Conservation (phyloP, 2,888 invertebrate genomes). For the Frankliniella fusca region DNA sequence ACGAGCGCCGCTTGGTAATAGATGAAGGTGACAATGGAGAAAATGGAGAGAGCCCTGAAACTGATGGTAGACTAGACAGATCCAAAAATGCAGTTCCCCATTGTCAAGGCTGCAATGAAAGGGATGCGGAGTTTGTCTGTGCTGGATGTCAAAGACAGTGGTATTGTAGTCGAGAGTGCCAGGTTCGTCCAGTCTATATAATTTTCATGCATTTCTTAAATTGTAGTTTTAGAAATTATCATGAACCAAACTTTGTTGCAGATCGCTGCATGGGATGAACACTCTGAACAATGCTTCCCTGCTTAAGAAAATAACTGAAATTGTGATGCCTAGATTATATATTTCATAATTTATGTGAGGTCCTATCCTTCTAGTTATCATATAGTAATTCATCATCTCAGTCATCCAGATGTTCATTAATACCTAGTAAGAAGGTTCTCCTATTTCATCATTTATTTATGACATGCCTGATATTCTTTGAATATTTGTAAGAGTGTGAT, state of each 20-base stretch:
- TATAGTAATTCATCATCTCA: neutral
- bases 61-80: constrained; percentile 37
- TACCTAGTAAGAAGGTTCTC: no score
- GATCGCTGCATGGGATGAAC: constrained; percentile 84
- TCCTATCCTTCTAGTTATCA: neutral
- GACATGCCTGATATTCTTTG: neutral
- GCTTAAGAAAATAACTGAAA: neutral
- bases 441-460: constrained; percentile 1
- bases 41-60: constrained; percentile 43
- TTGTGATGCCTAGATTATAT: constrained; percentile 12
- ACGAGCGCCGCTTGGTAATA: constrained; percentile 44
- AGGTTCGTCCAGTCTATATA: constrained; percentile 56
- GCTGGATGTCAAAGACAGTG: constrained; percentile 88
- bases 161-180: constrained; percentile 91
- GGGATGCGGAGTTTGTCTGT: constrained; percentile 80
- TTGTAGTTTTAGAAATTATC: constrained; percentile 22
- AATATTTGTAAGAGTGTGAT: neutral
- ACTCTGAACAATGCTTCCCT: constrained; percentile 70
- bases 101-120: constrained; percentile 80
- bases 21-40: constrained; percentile 48
- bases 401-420: neutral
- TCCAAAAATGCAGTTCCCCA: constrained; percentile 56
- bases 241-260: constrained; percentile 45
- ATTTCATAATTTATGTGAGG: neutral
- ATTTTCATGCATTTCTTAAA: neutral